These are phyloP conservation scores for Rhynchotus rufescens DNA, from an alignment of 2,797 vertebrate species.

Conservation along the genomic window DNA sequence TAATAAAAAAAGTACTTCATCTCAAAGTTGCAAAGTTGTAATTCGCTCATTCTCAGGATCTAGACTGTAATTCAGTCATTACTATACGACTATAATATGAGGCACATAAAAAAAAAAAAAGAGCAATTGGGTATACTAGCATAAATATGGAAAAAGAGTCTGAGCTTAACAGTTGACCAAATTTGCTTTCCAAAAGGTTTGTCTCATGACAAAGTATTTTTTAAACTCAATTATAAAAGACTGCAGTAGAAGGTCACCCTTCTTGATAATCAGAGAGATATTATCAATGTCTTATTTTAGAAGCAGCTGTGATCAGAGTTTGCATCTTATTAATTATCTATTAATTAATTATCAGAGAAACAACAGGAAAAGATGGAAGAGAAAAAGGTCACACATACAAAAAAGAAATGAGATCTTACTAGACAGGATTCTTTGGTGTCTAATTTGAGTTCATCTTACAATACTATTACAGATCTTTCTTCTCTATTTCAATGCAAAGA, in stretches of 20 bases:
- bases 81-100: not conserved
- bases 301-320: not conserved
- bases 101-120: not conserved
- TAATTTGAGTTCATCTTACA: not conserved
- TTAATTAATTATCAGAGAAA: not conserved
- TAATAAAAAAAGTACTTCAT: not conserved
- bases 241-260: not conserved
- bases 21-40: not conserved
- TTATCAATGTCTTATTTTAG: not conserved
- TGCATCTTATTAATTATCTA: not conserved
- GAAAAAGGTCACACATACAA: not conserved
- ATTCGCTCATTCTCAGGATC: not conserved
- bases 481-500: not conserved
- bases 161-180: not conserved
- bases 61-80: not conserved
- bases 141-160: not conserved
- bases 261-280: not conserved
- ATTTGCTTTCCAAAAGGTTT: not conserved
- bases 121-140: not conserved
- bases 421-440: not conserved
- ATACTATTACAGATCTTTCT: not conserved
- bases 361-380: not conserved
- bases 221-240: conserved; percentile 9
- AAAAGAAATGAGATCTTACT: not conserved
- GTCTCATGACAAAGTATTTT: not conserved